Evolutionary conservation across 2,113 vertebrate species (phyloP).

Genomic region (Clarias macrocephalus): DNA sequence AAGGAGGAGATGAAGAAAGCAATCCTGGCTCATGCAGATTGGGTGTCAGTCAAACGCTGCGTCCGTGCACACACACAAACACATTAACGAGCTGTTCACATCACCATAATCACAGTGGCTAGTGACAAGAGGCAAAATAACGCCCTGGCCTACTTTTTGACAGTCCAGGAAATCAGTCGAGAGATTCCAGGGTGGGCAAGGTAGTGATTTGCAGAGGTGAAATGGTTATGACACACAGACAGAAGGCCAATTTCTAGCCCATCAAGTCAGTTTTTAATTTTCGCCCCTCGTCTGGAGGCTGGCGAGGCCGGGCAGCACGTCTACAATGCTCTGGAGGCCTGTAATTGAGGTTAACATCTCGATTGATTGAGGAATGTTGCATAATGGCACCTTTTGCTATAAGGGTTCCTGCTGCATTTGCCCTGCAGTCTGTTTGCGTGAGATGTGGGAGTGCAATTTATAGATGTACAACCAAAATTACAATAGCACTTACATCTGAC

Average conservation of each 20-base stretch:
- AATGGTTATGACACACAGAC: slow-evolving; percentile 58
- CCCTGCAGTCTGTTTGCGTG: slow-evolving; percentile 2
- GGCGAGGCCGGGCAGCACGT: slow-evolving; percentile 27
- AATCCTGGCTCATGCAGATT: slow-evolving; percentile 71
- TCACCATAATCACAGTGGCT: slow-evolving; percentile 69
- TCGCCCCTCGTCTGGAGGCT: slow-evolving; percentile 36
- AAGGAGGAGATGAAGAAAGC: slow-evolving; percentile 46
- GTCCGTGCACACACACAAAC: slow-evolving; percentile 67
- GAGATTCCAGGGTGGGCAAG: slow-evolving; percentile 58
- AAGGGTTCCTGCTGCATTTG: slow-evolving; percentile 9
- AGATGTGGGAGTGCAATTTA: background rate
- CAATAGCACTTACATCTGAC: background rate
- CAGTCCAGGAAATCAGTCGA: slow-evolving; percentile 69
- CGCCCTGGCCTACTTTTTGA: slow-evolving; percentile 61
- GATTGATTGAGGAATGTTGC: slow-evolving; percentile 62
- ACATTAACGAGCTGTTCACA: slow-evolving; percentile 66
- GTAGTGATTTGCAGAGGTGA: slow-evolving; percentile 74
- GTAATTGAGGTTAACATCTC: slow-evolving; percentile 70
- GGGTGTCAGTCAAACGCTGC: slow-evolving; percentile 69
- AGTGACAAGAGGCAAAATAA: slow-evolving; percentile 67
- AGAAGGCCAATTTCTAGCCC: slow-evolving; percentile 68
- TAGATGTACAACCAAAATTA: background rate
- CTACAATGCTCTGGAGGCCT: slow-evolving; percentile 54
- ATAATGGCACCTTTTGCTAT: slow-evolving; percentile 38
- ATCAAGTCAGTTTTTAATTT: slow-evolving; percentile 72